Conservation (phyloP, 2,888 invertebrate species). For the Yponomeuta plumbellus region DNA sequence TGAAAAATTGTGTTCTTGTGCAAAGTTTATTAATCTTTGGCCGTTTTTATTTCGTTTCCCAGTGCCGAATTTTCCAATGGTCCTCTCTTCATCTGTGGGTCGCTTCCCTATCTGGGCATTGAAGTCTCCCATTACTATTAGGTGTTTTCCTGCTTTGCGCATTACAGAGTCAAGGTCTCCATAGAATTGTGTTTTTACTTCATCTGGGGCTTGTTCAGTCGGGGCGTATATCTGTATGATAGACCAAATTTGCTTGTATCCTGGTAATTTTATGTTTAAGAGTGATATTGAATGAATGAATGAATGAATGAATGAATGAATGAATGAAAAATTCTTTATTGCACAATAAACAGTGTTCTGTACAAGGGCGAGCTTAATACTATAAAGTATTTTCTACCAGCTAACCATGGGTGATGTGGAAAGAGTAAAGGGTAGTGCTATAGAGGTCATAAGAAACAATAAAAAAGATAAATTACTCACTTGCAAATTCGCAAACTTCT, state of each 20-base stretch:
- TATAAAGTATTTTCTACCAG: no score
- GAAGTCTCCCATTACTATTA: no score
- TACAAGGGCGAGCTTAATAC: no score
- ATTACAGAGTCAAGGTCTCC: not conserved
- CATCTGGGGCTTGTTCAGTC: conserved; percentile 6
- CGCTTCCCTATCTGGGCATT: conserved; percentile 12
- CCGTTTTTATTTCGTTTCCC: conserved; percentile 16
- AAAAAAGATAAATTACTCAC: no score
- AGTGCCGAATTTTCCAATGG: not conserved
- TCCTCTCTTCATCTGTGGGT: not conserved
- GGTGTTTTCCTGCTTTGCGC: not conserved
- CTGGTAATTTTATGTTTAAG: conserved; percentile 6
- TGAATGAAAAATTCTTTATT: no score
- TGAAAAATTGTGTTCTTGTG: conserved; percentile 14
- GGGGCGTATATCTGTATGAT: conserved; percentile 17
- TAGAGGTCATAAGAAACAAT: no score
- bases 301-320: no score
- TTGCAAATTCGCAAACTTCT: no score
- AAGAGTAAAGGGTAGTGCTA: no score
- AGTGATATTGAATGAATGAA: no score
- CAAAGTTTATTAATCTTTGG: conserved; percentile 15
- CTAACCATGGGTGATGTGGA: no score
- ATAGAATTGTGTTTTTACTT: conserved; percentile 1
- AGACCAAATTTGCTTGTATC: conserved; percentile 7
- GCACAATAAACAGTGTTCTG: no score